Evolutionary conservation across 2,113 vertebrate species (phyloP), one percentile per base, ranked within the genome.

Genomic region (Callocephalon fimbriatum): DNA sequence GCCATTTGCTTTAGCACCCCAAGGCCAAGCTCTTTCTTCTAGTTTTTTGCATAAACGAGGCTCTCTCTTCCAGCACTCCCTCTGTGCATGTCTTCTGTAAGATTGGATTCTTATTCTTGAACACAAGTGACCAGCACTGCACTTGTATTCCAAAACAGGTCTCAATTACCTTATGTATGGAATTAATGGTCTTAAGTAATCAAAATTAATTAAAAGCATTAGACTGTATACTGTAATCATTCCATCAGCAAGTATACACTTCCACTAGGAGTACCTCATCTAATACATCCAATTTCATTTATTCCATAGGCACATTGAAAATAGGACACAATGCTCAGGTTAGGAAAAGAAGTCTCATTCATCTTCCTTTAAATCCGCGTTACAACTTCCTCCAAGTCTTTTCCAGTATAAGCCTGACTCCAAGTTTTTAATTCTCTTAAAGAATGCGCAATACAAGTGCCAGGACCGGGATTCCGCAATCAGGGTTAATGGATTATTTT

Each of bases 31-130:
- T 86, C 38, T n/a, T 76, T 86, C 38, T n/a, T 73, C 27, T 3
- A 8, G 16, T 26, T 68, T 68, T 59, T 40, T 12, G 23, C 0
- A 0, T 2, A 47, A 37, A 42, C 38, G 19, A 58, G 27, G 21
- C 32, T 63, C 11, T 3, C 27, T 42, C 32, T n/a, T 7, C 37
- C 2, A 38, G 59, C 31, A 66, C 32, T 12, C n/a, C 45, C 31
- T 27, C 63, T 65, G 48, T 1, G 0, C 8, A 1, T 0, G 8
- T 32, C 72, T 63, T 10, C 12, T 2, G 8, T 45, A 40, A 19
- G 2, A 6, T 26, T 19, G 42, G 29, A 47, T 32, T 23, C 58
- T 53, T 21, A 3, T 7, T 59, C 82, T 29, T 35, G 10, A 89
- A 45, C 10, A 0, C 0, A 32, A 44, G 31, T 6, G 15, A 59